These are phyloP conservation scores for Erebia epiphron DNA, from an alignment of 2,888 invertebrate genomes.

Conservation along the genomic window DNA sequence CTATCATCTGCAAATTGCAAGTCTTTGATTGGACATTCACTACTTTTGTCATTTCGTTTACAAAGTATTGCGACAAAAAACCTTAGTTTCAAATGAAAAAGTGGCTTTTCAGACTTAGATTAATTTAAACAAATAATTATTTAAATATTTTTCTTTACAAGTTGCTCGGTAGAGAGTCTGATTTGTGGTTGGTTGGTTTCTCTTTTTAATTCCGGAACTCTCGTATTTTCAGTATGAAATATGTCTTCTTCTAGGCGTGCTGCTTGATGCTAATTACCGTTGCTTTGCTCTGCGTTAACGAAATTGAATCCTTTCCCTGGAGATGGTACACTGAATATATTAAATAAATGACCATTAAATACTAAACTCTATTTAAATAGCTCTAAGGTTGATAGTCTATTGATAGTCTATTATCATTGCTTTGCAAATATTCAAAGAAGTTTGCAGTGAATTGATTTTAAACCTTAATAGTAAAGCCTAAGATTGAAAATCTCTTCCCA, in stretches of 20 bases:
- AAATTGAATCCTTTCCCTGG: slow-evolving; percentile 34
- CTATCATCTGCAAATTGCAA: too few species aligned
- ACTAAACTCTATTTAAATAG: slow-evolving; percentile 4
- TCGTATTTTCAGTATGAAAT: neutral
- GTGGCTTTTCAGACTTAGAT: too few species aligned
- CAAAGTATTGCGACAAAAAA: too few species aligned
- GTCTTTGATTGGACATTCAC: too few species aligned
- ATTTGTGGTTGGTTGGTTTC: neutral
- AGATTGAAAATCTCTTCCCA: neutral
- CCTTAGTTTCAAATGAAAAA: too few species aligned
- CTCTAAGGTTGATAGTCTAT: neutral
- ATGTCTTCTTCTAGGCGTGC: neutral
- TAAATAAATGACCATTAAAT: neutral
- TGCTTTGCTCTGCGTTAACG: slow-evolving; percentile 26
- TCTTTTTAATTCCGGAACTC: neutral
- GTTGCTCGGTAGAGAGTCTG: too few species aligned
- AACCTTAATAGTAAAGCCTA: neutral
- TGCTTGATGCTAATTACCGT: slow-evolving; percentile 26
- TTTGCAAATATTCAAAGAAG: neutral
- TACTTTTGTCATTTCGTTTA: too few species aligned
- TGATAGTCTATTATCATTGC: neutral
- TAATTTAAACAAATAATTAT: too few species aligned
- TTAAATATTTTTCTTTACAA: too few species aligned
- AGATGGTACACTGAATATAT: slow-evolving; percentile 26
- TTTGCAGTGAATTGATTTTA: neutral